Conservation (phyloP, 64 coral and sea anemone species). For the Pachyseris speciosa region DNA sequence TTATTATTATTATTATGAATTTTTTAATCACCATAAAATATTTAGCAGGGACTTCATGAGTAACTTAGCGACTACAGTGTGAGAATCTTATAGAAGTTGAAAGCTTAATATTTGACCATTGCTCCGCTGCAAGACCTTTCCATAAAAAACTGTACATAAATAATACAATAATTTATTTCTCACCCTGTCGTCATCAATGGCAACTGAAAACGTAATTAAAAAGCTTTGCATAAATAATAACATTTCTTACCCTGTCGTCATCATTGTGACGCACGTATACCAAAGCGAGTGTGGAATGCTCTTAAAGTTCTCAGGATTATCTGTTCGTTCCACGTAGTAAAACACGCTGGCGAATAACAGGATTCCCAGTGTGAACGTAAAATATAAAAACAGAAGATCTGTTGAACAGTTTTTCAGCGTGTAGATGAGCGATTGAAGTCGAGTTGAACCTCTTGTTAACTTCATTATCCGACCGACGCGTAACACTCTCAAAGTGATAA, state of each 20-base stretch:
- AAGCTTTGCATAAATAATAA: not conserved
- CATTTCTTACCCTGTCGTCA: constrained; percentile 76
- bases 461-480: constrained; percentile 77
- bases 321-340: constrained; percentile 63
- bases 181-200: too few species aligned
- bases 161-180: too few species aligned
- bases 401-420: constrained; percentile 68
- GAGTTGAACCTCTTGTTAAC: constrained; percentile 61
- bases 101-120: too few species aligned
- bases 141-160: too few species aligned
- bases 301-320: constrained; percentile 54
- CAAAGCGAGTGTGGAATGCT: constrained; percentile 83
- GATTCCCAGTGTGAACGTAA: constrained; percentile 71
- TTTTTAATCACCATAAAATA: too few species aligned
- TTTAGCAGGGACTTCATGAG: too few species aligned
- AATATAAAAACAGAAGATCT: constrained; percentile 80
- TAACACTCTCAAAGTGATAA: constrained; percentile 79
- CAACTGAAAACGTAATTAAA: not conserved
- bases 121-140: too few species aligned
- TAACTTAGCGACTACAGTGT: too few species aligned
- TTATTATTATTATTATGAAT: too few species aligned
- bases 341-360: constrained; percentile 68
- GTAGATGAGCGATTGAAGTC: constrained; percentile 59
- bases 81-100: too few species aligned
- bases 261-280: constrained; percentile 89